Base-by-base conservation (phyloP, 2,888 invertebrate species). In the Cephus sareptanus region DNA sequence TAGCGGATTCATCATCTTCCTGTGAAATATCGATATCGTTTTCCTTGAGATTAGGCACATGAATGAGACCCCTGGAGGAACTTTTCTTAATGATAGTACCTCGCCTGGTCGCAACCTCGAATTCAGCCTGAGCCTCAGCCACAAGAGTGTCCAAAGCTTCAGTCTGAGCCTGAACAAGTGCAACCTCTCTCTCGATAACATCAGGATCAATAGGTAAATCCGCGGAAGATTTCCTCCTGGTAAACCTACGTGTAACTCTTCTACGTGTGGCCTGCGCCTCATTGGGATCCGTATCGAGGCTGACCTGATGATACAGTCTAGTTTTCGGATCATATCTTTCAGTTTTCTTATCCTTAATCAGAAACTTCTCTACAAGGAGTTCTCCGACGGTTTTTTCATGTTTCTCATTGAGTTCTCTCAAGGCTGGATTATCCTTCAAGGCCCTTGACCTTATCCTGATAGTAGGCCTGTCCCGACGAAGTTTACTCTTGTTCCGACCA, bases 291-390 rank as follows among this genome's bases (percentile, higher is more conserved):
- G 68, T 69, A 11, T 84, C 82, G 56, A 88, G 77, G 35, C 85
- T 88, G 1, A 85, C 79, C 73, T 90, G 88, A 37, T 85, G 87
- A 34, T 86, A 87, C 30, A 88, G 68, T 69, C 76, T 81, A 75
- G 83, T 71, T 56, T 56, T 56, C 23, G 56, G 56, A 56, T 56
- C 56, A 2, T 56, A 56, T 56, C 56, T 56, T 56, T 56, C 56
- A 31, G 71, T 12, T 34, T 34, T 71, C 86, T 94, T 93, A 86
- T 95, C 94, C 85, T 94, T 94, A 35, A 96, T 94, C 73, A 94
- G 91, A 88, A 95, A 95, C 89, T 96, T 96, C 90, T 97, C 96
- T 33, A 96, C 93, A 77, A 97, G 92, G 83, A 95, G 92, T 83
- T 96, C 96, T 0, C 96, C 96, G 1, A 95, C 93, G 0, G 95